phyloP scores from a whole-genome alignment of 2,113 vertebrate genomes.

The Capreolus pygargus region DNA sequence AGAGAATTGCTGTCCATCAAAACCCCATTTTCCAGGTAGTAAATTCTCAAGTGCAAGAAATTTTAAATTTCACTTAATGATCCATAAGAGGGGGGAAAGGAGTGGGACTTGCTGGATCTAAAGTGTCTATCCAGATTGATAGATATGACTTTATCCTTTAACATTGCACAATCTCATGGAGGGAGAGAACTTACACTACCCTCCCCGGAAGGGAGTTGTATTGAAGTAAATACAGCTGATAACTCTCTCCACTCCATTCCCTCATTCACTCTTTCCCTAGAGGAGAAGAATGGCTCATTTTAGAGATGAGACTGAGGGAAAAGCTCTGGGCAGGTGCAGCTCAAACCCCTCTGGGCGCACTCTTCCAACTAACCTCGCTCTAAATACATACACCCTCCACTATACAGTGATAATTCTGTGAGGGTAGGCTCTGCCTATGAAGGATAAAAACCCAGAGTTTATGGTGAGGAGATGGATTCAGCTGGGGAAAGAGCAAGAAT shows the following conservation, averaged over 20 bases:
- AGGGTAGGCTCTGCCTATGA: not conserved
- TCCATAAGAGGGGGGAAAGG: not conserved
- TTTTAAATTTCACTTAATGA: conserved; percentile 48
- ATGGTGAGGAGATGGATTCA: not conserved
- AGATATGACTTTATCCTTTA: not conserved
- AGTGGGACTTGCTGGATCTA: not conserved
- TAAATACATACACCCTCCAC: not conserved
- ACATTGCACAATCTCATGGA: not conserved
- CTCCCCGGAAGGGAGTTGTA: not conserved
- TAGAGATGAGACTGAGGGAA: not conserved
- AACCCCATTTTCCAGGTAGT: conserved; percentile 45
- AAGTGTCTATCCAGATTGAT: not conserved
- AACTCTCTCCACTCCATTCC: not conserved
- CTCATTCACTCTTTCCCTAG: not conserved
- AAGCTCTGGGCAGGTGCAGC: not conserved
- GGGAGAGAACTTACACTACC: accelerated
- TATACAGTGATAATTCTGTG: not conserved
- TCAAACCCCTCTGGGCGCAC: not conserved
- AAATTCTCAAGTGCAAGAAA: conserved; percentile 46
- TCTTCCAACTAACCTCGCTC: not conserved
- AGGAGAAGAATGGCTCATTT: not conserved
- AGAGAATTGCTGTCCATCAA: conserved; percentile 32
- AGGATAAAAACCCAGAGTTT: not conserved
- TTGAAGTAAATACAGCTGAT: not conserved
- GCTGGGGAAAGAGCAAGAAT: not conserved